Evolutionary conservation across 2,113 vertebrate species (phyloP).

Genomic region (Serinus canaria): DNA sequence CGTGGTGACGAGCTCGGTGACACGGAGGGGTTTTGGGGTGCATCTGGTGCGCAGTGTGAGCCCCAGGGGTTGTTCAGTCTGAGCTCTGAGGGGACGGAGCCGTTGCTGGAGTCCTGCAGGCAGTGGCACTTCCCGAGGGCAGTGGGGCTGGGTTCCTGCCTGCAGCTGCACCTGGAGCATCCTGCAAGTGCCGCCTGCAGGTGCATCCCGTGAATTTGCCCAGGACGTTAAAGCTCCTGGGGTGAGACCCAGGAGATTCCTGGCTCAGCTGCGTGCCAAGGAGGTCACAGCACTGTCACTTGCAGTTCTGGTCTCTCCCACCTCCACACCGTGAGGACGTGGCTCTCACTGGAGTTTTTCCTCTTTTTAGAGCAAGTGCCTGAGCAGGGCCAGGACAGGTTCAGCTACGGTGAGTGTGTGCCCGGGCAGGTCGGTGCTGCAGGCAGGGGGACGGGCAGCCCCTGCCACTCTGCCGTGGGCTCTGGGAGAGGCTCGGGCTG

Average conservation of each 20-base stretch:
- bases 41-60: accelerated
- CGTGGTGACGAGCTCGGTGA: accelerated
- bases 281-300: background rate
- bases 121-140: background rate
- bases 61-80: background rate
- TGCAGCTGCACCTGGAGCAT: background rate
- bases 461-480: accelerated
- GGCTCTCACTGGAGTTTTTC: background rate
- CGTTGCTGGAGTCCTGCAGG: accelerated
- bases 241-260: background rate
- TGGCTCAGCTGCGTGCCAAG: background rate
- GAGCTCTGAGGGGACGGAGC: background rate
- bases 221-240: accelerated
- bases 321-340: accelerated
- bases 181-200: background rate
- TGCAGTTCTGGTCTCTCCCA: background rate
- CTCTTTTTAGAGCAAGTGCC: constrained; percentile 40
- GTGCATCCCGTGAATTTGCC: background rate
- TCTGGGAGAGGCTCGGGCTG: accelerated
- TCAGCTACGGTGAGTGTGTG: constrained; percentile 54
- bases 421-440: accelerated
- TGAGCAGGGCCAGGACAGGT: constrained; percentile 23
- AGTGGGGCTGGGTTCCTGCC: accelerated
- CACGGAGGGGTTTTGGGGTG: accelerated
- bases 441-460: background rate